Conservation (phyloP, 2,888 invertebrate species). For the Eurois occulta region DNA sequence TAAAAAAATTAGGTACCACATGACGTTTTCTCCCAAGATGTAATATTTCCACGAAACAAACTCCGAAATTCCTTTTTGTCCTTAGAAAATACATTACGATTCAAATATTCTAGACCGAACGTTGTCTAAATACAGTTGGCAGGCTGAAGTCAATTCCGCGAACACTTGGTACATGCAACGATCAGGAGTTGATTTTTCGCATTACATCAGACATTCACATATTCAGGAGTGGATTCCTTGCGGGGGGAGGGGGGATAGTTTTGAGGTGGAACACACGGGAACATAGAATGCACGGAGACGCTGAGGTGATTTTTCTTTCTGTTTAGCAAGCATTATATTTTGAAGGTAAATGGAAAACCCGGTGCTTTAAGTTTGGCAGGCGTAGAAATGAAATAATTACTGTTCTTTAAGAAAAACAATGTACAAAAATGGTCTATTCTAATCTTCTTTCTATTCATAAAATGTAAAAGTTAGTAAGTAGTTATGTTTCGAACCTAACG, state of each 20-base stretch:
- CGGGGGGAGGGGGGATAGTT: conserved; percentile 61
- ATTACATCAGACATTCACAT: conserved; percentile 84
- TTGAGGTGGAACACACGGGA: conserved; percentile 64
- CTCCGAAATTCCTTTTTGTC: not conserved
- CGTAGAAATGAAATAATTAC: not conserved
- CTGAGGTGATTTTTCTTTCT: not conserved
- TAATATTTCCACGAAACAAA: not conserved
- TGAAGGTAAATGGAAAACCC: not conserved
- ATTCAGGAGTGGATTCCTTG: conserved; percentile 76
- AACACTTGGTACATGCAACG: conserved; percentile 75
- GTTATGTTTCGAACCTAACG: no score
- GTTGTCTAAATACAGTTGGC: conserved; percentile 65
- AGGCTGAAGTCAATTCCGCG: conserved; percentile 72
- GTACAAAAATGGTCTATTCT: not conserved
- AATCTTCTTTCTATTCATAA: no score
- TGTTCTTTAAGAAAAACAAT: not conserved
- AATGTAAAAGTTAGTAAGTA: no score
- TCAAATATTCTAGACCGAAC: conserved; percentile 39
- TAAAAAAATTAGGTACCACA: not conserved
- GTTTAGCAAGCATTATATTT: not conserved
- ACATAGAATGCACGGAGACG: conserved; percentile 2
- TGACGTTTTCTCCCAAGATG: not conserved
- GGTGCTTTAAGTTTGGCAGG: not conserved
- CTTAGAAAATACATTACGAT: not conserved
- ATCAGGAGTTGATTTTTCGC: conserved; percentile 87